Conservation (phyloP, 1,140 invertebrate species). For the Brachionus sp. region DNA sequence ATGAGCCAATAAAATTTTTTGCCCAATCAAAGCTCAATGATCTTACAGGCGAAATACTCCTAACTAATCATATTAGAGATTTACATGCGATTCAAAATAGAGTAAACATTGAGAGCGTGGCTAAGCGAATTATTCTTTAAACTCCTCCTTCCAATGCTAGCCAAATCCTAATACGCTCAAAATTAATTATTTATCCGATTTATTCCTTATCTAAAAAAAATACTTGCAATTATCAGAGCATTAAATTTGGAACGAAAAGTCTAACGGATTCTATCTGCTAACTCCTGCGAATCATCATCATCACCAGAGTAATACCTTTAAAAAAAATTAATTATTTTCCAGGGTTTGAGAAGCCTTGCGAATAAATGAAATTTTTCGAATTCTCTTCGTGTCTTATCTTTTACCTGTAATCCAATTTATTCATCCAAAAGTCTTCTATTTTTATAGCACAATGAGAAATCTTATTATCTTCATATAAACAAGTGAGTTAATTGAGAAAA, state of each 20-base stretch:
- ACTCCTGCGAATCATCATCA: constrained; percentile 12
- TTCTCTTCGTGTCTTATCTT: constrained; percentile 9
- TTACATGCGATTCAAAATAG: not conserved
- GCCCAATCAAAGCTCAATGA: not conserved
- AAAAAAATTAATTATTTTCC: not conserved
- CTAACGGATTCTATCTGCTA: not conserved
- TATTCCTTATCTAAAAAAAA: constrained; percentile 35
- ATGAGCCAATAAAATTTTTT: constrained; percentile 1
- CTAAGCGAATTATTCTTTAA: not conserved
- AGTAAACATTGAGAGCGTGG: constrained; percentile 1
- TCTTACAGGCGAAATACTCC: not conserved
- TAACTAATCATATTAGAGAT: constrained; percentile 27
- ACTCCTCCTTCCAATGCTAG: not conserved
- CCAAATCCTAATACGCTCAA: not conserved
- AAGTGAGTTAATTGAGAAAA: constrained; percentile 30
- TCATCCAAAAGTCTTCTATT: not conserved
- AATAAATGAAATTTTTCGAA: not conserved
- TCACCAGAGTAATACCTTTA: not conserved
- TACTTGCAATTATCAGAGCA: constrained; percentile 36
- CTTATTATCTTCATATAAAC: constrained; percentile 31
- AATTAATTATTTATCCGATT: constrained; percentile 35
- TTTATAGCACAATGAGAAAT: not conserved
- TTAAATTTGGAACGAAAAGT: constrained; percentile 26
- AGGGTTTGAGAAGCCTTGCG: not conserved
- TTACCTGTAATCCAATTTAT: not conserved